Percentiles rank a stretch among this genome's conserved stretches.
Conservation (phyloP, 2,797 vertebrate species). For the Sebastes jordani region DNA sequence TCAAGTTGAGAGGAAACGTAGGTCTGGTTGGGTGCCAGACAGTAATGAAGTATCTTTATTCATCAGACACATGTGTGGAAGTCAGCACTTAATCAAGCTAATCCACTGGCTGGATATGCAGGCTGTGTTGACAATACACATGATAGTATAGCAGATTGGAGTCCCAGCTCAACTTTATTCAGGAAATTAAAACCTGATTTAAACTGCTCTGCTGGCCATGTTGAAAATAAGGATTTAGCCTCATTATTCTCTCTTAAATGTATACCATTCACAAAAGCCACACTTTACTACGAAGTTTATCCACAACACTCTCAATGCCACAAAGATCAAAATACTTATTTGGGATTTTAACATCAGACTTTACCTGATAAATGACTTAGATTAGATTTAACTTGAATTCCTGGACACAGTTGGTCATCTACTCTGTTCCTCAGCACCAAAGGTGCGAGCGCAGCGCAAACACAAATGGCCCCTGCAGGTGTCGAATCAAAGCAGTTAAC, state of each 20-base stretch:
- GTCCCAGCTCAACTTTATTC: background rate
- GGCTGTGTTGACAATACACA: conserved; percentile 47
- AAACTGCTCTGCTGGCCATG: background rate
- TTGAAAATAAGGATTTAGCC: background rate
- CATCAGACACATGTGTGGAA: conserved; percentile 56
- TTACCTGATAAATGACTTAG: background rate
- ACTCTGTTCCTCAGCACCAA: conserved; percentile 20
- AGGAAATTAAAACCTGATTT: background rate
- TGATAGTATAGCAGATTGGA: background rate
- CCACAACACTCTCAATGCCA: background rate
- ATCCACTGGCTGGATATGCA: conserved; percentile 48
- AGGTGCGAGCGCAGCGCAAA: conserved; percentile 65
- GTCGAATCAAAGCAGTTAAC: conserved; percentile 76
- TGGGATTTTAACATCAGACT: background rate
- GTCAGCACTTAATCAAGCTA: conserved; percentile 60
- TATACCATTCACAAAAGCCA: background rate
- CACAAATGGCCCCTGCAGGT: conserved; percentile 80
- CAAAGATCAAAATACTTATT: background rate
- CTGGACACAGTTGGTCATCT: conserved; percentile 27
- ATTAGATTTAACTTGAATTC: background rate
- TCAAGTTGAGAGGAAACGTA: conserved; percentile 62
- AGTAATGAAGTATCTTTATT: conserved; percentile 74
- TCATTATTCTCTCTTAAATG: background rate
- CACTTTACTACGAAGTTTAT: background rate
- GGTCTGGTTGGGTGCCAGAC: conserved; percentile 65